A percentile compares a stretch with the other conserved stretches of the same genome.
These are phyloP conservation scores for Drosophila algonquin DNA, from an alignment of 2,888 invertebrate genomes.

Conservation along the genomic window DNA sequence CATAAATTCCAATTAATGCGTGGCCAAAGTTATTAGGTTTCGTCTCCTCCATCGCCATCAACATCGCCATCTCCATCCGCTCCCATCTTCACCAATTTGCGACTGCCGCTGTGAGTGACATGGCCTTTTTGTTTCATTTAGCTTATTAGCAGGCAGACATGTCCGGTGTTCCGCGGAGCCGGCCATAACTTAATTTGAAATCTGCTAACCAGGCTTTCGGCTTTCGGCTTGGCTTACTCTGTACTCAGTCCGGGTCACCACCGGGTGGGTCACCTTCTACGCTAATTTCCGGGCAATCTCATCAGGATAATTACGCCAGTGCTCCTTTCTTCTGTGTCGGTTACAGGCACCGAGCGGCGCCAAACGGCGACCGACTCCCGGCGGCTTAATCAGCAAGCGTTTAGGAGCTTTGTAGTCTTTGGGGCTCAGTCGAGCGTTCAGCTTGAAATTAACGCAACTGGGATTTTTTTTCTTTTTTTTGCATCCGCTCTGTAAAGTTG, in stretches of 20 bases:
- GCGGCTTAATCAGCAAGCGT: slow-evolving; percentile 67
- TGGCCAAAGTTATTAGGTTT: slow-evolving; percentile 75
- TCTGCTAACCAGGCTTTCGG: slow-evolving; percentile 2
- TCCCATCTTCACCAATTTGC: slow-evolving; percentile 55
- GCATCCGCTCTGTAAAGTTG: slow-evolving; percentile 56
- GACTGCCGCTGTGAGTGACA: slow-evolving; percentile 54
- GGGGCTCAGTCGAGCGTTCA: slow-evolving; percentile 53
- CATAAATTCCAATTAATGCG: slow-evolving; percentile 77
- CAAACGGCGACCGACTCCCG: slow-evolving; percentile 43
- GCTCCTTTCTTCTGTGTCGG: slow-evolving; percentile 18
- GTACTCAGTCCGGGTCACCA: slow-evolving; percentile 53
- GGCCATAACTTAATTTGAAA: slow-evolving; percentile 62
- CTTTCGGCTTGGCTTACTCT: background rate
- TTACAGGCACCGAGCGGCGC: background rate
- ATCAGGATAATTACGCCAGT: slow-evolving; percentile 67
- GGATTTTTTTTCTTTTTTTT: slow-evolving; percentile 20
- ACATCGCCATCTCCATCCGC: slow-evolving; percentile 1
- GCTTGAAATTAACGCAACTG: slow-evolving; percentile 67
- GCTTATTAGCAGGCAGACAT: slow-evolving; percentile 56
- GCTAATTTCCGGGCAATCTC: slow-evolving; percentile 51
- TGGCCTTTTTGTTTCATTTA: slow-evolving; percentile 66
- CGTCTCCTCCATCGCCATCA: slow-evolving; percentile 31
- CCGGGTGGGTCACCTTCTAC: slow-evolving; percentile 43
- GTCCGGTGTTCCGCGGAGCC: slow-evolving; percentile 54
- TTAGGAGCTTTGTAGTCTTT: slow-evolving; percentile 57